Evolutionary conservation across 1,140 invertebrate genomes (phyloP), one percentile per base, ranked within the genome.

Genomic region (Vanessa tameamea): DNA sequence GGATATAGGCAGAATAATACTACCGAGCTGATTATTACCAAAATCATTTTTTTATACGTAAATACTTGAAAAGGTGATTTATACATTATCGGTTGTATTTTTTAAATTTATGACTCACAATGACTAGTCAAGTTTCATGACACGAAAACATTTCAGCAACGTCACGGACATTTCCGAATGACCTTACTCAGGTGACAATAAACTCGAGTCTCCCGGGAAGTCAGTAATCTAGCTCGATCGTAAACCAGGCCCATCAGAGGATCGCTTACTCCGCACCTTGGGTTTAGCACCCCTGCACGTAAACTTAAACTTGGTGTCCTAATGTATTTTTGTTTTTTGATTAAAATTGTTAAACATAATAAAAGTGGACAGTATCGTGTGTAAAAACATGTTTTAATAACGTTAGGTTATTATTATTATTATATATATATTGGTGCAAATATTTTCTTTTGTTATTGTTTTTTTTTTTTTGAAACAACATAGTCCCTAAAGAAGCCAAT

Each of bases 141-240:
- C 43, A 61, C 53, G 64, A 61, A 61, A 65, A 66, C 71, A 59
- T 69, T 72, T 63, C 53, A 47, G 53, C 61, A 47, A 31, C 37
- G 63, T 70, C 71, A 77, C 26, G 66, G 65, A 75, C 77, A 80
- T 81, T 83, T 81, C 64, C 70, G 75, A 86, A 88, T 84, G 79
- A 81, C 86, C 87, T 90, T 87, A 87, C 83, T 85, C 87, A 90
- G 88, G 86, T 89, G 85, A 82, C 84, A 81, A 86, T 89, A 89
- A 89, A 89, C 71, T 70, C 64, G 57, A 63, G 78, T 74, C 83
- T 81, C 84, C 53, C 48, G 80, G 81, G 83, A 77, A 67, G 69
- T 59, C 69, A 72, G 84, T 84, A 83, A 86, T 84, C 87, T 78
- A 66, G 72, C 64, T 63, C 75, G 78, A 73, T 89, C 88, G 88